These are phyloP conservation scores for Patella depressa DNA, from an alignment of 2,888 invertebrate genomes.

Conservation along the genomic window DNA sequence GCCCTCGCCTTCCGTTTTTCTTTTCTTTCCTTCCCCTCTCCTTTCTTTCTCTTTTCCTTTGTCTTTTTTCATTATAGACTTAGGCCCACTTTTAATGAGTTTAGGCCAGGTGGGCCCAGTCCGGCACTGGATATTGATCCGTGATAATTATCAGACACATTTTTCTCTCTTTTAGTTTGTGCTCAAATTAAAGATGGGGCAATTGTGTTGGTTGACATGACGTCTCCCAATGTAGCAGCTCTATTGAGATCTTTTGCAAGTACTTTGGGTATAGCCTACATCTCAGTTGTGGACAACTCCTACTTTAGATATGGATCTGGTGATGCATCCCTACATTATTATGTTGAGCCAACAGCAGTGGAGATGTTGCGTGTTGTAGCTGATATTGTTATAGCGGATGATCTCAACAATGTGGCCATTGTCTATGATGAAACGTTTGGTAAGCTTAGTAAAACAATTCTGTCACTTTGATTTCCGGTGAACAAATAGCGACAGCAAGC, in stretches of 20 bases:
- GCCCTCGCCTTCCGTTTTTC: no score
- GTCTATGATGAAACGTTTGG: constrained; percentile 90
- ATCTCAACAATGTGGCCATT: constrained; percentile 92
- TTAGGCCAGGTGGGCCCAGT: no score
- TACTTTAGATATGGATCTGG: constrained; percentile 29
- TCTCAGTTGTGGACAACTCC: constrained; percentile 53
- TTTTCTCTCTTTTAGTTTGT: constrained; percentile 52
- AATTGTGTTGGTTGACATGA: constrained; percentile 53
- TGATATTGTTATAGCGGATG: constrained; percentile 84
- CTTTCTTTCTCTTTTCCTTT: no score
- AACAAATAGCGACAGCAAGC: no score
- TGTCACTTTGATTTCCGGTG: no score
- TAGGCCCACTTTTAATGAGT: no score
- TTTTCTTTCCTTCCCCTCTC: no score
- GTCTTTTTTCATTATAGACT: no score
- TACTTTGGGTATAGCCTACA: constrained; percentile 54
- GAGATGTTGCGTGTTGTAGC: constrained; percentile 86
- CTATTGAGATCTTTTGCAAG: constrained; percentile 56
- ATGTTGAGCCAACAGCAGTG: constrained; percentile 85
- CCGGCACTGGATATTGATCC: no score
- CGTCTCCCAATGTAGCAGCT: constrained; percentile 52
- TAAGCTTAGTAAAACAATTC: constrained; percentile 69
- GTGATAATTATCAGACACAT: neutral
- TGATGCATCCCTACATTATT: constrained; percentile 28
- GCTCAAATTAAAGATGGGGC: constrained; percentile 41